Evolutionary conservation across 2,797 vertebrate genomes (phyloP), one percentile per base, ranked within the genome.

Genomic region (Sphenopsis melanotis): DNA sequence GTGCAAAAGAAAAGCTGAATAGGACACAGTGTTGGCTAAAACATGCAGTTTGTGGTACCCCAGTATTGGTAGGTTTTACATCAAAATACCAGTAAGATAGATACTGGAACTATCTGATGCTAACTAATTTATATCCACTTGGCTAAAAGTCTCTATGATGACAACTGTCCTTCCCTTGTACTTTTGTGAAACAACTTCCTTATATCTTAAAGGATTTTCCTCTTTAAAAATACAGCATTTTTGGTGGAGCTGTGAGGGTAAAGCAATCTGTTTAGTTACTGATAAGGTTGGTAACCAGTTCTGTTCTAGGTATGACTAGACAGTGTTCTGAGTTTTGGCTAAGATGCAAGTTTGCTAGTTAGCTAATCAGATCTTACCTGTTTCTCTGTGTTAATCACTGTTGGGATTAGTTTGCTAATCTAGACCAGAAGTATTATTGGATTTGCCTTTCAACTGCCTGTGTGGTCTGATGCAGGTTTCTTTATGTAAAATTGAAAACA

Each of bases 361-460:
- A 65, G 74, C 42, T 87, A 80, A 89, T 82, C 56, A 83, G 44
- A 47, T 91, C 0, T 93, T 91, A 44, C 71, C n/a, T 78, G 71
- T 79, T 92, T 46, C 53, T 70, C 37, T 27, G 16, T 34, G 18
- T 90, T 96, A 92, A 95, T 90, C 77, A 53, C 86, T 65, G 39
- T 55, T 87, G 80, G 84, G 60, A 88, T 94, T 83, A 92, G 49
- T 52, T 82, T 41, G 52, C 56, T 95, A 59, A 90, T 86, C 74
- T 94, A 18, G 42, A 85, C 44, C 56, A 85, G 68, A 92, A 90
- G 53, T 89, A 87, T 36, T 87, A 83, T 3, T 15, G n/a, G 59
- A 69, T 89, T 90, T 96, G 41, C 60, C 53, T 93, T 92, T 87
- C 41, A 94, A 20, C 76, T 89, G 78, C 53, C 27, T 7, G 5